Percentiles rank a stretch among this genome's conserved stretches.
Evolutionary conservation across 2,113 vertebrate genomes (phyloP).

Genomic region (Echinops telfairi): DNA sequence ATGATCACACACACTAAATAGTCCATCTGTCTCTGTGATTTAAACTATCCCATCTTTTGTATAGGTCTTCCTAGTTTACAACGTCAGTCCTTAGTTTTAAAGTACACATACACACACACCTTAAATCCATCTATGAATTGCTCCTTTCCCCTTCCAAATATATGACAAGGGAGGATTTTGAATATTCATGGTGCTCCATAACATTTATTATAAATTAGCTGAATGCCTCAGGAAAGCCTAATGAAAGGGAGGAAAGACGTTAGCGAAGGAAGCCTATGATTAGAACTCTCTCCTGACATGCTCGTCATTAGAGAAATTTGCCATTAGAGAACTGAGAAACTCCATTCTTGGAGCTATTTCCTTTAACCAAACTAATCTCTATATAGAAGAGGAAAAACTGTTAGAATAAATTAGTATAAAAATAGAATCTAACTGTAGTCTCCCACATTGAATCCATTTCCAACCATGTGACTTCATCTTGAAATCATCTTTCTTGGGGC

Average conservation of each 20-base stretch:
- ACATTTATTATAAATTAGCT: slow-evolving; percentile 48
- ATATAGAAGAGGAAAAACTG: slow-evolving; percentile 28
- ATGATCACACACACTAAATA: not conserved
- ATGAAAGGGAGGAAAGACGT: slow-evolving; percentile 48
- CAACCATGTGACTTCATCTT: slow-evolving; percentile 21
- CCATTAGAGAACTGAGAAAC: slow-evolving; percentile 36
- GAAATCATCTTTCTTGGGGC: slow-evolving; percentile 32
- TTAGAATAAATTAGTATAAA: slow-evolving; percentile 52
- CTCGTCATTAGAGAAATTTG: slow-evolving; percentile 50
- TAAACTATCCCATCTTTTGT: not conserved
- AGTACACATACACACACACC: not conserved
- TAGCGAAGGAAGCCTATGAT: slow-evolving; percentile 55
- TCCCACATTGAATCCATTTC: not conserved
- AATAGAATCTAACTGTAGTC: slow-evolving; percentile 51
- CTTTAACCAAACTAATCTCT: slow-evolving; percentile 32
- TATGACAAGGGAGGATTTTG: slow-evolving; percentile 13
- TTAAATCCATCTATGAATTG: not conserved
- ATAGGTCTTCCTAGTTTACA: not conserved
- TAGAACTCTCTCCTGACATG: not conserved
- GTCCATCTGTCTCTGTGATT: slow-evolving; percentile 1
- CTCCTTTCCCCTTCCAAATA: slow-evolving; percentile 33
- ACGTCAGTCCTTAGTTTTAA: not conserved
- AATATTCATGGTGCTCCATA: slow-evolving; percentile 30
- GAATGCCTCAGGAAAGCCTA: slow-evolving; percentile 53
- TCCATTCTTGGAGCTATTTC: not conserved